Percentiles rank a stretch among this genome's conserved stretches.
Evolutionary conservation across 1,140 invertebrate species (phyloP).

Genomic region (Leptopilina boulardi): DNA sequence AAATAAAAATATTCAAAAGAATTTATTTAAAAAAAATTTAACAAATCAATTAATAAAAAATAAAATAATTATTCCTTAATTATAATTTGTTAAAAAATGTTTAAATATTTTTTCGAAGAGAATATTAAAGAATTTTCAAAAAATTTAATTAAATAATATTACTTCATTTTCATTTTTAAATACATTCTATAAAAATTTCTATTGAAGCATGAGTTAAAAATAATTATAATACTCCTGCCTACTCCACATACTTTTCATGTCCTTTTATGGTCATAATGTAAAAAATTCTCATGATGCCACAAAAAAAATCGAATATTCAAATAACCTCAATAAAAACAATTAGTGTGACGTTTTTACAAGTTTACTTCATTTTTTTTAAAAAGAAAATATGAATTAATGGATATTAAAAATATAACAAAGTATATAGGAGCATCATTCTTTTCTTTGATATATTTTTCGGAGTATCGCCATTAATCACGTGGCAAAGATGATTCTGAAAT

Average conservation of each 20-base stretch:
- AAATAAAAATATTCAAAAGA: not conserved
- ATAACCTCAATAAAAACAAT: not conserved
- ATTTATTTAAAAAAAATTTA: no score
- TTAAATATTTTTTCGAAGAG: no score
- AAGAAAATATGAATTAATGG: not conserved
- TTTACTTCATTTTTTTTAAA: not conserved
- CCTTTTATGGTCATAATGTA: slow-evolving; percentile 68
- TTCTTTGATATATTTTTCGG: not conserved
- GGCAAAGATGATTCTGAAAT: not conserved
- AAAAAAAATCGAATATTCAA: slow-evolving; percentile 7
- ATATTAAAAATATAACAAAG: not conserved
- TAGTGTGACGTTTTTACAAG: not conserved
- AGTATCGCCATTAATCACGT: slow-evolving; percentile 36
- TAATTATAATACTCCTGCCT: not conserved
- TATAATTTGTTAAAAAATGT: not conserved
- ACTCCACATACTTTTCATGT: slow-evolving; percentile 32
- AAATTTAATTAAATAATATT: not conserved
- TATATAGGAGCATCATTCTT: not conserved
- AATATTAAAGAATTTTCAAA: no score
- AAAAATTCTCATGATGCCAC: not conserved
- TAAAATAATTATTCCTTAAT: not conserved
- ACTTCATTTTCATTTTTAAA: not conserved
- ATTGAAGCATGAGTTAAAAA: not conserved
- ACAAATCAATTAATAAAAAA: no score
- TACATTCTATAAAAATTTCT: not conserved